phyloP scores from a whole-genome alignment of 2,113 vertebrate species.

The Notiomystis cincta region DNA sequence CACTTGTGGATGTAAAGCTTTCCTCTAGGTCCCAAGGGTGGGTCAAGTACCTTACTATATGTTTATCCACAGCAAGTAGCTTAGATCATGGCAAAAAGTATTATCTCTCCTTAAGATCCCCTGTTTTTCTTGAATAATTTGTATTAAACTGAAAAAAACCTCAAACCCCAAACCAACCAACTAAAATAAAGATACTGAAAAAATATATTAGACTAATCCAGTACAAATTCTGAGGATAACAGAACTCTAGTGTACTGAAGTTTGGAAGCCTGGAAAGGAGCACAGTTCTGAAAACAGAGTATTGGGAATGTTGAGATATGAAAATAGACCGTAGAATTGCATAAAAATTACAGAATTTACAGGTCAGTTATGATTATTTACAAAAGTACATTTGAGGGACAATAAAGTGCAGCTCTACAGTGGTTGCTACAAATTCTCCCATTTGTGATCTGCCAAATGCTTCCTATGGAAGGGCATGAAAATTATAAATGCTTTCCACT shows the following conservation, averaged over 20 bases:
- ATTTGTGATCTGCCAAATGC: neutral
- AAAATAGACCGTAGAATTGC: rapidly evolving
- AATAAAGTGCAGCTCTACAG: neutral
- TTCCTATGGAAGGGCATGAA: neutral
- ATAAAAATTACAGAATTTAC: neutral
- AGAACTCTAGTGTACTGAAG: neutral
- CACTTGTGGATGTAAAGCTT: neutral
- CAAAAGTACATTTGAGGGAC: neutral
- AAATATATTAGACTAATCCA: neutral
- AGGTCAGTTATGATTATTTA: neutral
- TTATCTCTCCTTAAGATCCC: neutral
- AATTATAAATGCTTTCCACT: neutral
- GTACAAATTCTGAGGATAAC: neutral
- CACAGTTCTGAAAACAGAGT: neutral
- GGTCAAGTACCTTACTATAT: neutral
- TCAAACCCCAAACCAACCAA: neutral
- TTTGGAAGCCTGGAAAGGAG: neutral
- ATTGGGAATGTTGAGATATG: neutral
- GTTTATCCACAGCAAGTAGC: neutral
- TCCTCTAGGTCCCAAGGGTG: neutral
- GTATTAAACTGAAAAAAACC: neutral
- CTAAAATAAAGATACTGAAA: neutral
- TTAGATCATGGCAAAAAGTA: neutral
- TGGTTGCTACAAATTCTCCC: neutral
- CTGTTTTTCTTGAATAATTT: neutral